Conservation (phyloP, 2,797 vertebrate genomes). For the Esox lucius region DNA sequence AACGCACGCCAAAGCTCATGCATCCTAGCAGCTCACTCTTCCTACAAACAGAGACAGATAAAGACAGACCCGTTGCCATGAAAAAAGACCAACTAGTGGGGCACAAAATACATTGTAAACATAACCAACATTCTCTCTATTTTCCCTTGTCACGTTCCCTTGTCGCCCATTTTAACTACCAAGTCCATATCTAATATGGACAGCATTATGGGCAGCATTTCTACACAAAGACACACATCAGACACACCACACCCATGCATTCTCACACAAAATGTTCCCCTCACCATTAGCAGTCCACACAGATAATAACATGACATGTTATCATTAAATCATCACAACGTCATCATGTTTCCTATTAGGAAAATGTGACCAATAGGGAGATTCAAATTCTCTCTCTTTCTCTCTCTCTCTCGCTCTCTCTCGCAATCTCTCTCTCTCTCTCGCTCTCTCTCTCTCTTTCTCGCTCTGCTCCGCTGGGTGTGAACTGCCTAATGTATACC, state of each 20-base stretch:
- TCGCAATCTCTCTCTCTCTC: background rate
- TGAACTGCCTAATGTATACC: background rate
- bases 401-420: background rate
- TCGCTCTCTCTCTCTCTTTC: background rate
- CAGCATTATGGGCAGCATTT: background rate
- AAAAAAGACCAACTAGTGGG: no score
- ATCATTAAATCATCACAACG: background rate
- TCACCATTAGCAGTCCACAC: background rate
- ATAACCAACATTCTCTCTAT: no score
- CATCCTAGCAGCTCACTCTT: slow-evolving; percentile 79
- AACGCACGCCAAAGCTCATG: slow-evolving; percentile 88
- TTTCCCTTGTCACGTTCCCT: no score
- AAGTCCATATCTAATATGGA: no score
- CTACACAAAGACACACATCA: background rate
- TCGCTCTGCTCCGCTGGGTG: background rate
- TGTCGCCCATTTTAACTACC: no score
- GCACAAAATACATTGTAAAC: no score
- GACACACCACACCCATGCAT: background rate
- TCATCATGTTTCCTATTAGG: background rate
- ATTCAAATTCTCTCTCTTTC: background rate
- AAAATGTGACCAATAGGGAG: background rate
- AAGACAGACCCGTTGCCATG: background rate
- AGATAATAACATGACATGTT: background rate
- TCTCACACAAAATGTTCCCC: background rate
- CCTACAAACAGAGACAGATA: slow-evolving; percentile 40